These are phyloP conservation scores for Ernsta delagoae DNA, from an alignment of 2,888 invertebrate genomes.

Conservation along the genomic window DNA sequence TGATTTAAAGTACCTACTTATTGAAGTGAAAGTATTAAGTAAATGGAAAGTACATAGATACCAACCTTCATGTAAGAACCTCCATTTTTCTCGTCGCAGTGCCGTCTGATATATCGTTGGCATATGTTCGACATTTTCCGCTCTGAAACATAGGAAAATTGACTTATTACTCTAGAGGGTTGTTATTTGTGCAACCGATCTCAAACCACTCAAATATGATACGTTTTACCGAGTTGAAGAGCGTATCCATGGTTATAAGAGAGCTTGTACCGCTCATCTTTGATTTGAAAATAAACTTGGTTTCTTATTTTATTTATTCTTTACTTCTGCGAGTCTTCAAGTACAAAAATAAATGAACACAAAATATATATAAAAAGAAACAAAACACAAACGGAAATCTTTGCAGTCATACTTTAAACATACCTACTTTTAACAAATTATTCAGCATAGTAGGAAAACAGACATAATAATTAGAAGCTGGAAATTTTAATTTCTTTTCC, in stretches of 20 bases:
- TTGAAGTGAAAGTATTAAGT: not conserved
- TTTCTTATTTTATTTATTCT: no score
- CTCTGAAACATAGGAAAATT: conserved; percentile 63
- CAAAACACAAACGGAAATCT: no score
- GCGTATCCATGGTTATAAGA: conserved; percentile 23
- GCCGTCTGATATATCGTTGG: conserved; percentile 71
- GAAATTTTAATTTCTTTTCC: no score
- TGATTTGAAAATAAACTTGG: not conserved
- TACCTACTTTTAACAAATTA: no score
- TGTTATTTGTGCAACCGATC: conserved; percentile 25
- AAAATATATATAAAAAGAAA: no score
- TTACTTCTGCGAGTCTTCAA: no score
- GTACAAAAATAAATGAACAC: no score
- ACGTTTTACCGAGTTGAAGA: conserved; percentile 29
- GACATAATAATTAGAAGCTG: no score
- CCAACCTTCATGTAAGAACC: conserved; percentile 80
- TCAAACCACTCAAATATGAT: conserved; percentile 30
- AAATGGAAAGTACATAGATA: not conserved
- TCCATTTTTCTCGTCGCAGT: conserved; percentile 66
- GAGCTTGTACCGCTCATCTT: conserved; percentile 12
- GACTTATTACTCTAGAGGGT: conserved; percentile 27
- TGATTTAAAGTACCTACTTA: no score
- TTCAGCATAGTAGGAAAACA: no score
- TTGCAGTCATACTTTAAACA: no score
- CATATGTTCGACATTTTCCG: conserved; percentile 78